These are phyloP conservation scores for Forbesichthys agassizii DNA, from an alignment of 2,113 vertebrate species.

Conservation along the genomic window DNA sequence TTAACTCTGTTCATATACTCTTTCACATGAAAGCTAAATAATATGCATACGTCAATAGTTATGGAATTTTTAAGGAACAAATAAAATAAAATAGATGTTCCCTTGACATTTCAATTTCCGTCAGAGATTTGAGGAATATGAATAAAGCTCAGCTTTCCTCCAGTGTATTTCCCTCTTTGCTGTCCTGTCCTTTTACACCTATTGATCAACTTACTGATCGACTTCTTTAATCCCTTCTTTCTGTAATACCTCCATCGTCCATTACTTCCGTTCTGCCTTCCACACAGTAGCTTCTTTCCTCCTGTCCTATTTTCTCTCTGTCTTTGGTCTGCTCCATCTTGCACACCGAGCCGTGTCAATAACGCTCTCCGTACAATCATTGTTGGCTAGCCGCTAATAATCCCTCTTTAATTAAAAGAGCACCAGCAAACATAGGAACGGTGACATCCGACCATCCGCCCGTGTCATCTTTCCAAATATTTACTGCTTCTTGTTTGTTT, in stretches of 20 bases:
- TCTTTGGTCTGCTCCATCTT: background rate
- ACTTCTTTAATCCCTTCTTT: background rate
- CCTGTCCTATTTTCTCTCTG: background rate
- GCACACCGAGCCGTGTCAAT: background rate
- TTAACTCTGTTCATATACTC: background rate
- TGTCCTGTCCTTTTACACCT: too few species aligned
- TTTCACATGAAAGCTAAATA: too few species aligned
- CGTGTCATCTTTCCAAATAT: conserved; percentile 43
- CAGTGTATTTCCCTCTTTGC: too few species aligned
- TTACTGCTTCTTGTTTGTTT: conserved; percentile 41
- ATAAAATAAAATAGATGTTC: too few species aligned
- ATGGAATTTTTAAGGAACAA: too few species aligned
- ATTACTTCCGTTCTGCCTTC: background rate
- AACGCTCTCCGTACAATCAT: background rate
- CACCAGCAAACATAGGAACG: background rate
- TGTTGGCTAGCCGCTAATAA: conserved; percentile 23
- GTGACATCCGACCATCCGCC: conserved; percentile 21
- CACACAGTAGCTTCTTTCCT: background rate
- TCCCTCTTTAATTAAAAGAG: conserved; percentile 40
- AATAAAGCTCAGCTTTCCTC: too few species aligned
- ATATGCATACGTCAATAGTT: too few species aligned
- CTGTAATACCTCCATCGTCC: background rate
- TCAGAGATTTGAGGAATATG: too few species aligned
- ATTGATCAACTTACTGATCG: too few species aligned
- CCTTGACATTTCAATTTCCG: too few species aligned